phyloP scores from a whole-genome alignment of 2,113 vertebrate genomes.

The Petrocephalus zakoni region DNA sequence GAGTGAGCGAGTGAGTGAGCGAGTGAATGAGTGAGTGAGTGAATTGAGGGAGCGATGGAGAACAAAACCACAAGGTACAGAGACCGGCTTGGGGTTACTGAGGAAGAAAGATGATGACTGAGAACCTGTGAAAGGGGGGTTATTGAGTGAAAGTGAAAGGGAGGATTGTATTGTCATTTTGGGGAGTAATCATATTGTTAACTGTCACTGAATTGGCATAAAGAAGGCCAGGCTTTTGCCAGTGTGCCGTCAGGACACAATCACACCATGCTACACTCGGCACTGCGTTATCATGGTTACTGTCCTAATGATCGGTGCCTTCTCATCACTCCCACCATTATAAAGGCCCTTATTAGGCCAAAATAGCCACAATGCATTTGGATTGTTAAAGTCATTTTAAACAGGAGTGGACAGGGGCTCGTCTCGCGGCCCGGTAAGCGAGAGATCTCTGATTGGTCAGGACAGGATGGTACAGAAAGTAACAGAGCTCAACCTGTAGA shows the following conservation, averaged over 20 bases:
- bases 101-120: constrained; percentile 22
- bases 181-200: constrained; percentile 16
- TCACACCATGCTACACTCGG: background rate
- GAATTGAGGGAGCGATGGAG: constrained; percentile 15
- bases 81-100: constrained; percentile 41
- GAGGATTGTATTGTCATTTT: constrained; percentile 6
- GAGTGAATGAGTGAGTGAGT: background rate
- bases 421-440: background rate
- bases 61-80: constrained; percentile 11
- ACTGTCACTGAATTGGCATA: constrained; percentile 11
- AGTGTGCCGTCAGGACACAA: background rate
- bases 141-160: constrained; percentile 28
- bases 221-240: background rate
- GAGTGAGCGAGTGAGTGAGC: constrained; percentile 14
- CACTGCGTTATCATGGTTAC: background rate
- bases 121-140: constrained; percentile 19
- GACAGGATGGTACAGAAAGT: background rate
- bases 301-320: background rate
- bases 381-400: background rate
- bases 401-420: background rate
- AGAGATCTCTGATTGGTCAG: background rate
- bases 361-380: background rate
- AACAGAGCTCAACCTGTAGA: background rate
- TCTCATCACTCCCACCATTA: background rate
- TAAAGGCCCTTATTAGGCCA: background rate